phyloP scores from a whole-genome alignment of 64 coral and sea anemone genomes.

The Catalaphyllia jardinei region DNA sequence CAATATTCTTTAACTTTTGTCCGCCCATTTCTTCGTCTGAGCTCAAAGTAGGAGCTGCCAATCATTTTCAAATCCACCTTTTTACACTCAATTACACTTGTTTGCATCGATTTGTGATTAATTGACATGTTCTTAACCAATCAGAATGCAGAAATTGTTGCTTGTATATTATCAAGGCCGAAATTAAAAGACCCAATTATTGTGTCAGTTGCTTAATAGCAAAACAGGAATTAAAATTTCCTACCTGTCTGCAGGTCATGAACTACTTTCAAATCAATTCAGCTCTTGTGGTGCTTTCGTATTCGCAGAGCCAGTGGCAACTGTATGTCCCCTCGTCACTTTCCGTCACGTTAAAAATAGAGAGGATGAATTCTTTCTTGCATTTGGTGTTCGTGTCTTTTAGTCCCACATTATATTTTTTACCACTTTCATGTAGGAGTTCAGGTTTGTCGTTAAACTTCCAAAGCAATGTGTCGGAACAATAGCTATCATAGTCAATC shows the following conservation, averaged over 20 bases:
- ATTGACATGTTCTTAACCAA: no score
- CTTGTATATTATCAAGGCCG: no score
- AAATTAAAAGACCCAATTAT: no score
- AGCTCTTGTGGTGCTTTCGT: background rate
- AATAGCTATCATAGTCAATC: background rate
- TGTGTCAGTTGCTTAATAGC: no score
- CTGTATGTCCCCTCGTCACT: background rate
- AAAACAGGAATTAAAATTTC: background rate
- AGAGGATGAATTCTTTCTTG: conserved; percentile 8
- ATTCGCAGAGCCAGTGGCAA: background rate
- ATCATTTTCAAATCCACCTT: no score
- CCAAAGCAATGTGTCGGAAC: no score
- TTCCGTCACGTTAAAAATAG: background rate
- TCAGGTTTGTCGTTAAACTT: background rate
- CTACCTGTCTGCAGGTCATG: background rate
- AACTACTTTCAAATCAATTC: background rate
- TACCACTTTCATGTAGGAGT: background rate
- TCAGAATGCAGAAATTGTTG: no score
- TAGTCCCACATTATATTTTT: background rate
- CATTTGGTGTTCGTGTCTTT: background rate
- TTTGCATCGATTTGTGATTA: no score
- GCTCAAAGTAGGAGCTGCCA: no score
- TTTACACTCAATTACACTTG: no score
- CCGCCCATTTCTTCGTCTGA: no score
- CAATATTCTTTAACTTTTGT: no score